Evolutionary conservation across 2,113 vertebrate genomes (phyloP), one percentile per base, ranked within the genome.

Genomic region (Pelecanoides urinatrix): DNA sequence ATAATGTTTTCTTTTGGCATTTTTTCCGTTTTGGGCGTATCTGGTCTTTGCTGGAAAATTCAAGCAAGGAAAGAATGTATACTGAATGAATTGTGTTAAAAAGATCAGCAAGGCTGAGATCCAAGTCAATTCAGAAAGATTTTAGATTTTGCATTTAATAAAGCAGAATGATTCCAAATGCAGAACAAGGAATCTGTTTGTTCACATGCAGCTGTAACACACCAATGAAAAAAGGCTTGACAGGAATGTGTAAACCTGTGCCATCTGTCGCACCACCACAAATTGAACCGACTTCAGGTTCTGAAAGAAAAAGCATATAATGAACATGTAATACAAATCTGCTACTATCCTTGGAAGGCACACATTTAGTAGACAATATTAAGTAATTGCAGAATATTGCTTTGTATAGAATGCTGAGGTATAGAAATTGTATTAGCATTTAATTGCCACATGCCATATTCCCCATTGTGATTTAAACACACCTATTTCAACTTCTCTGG

Each of bases 31-130:
- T 59, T n/a, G 55, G 58, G 52, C 0, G 0, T 66, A 26, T 32
- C n/a, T 42, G 20, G 11, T 36, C 30, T 68, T 74, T n/a, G 59
- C n/a, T 76, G 67, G 32, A 86, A 96, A 71, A 95, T 29, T 76
- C 50, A 95, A 90, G 18, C 4, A 7, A 68, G n/a, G 58, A 68
- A 85, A 90, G 47, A 88, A 86, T 4, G 10, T 18, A 42, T 52
- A 45, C 26, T 72, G 59, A 50, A 49, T 38, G 9, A 71, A 38
- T 29, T 29, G 36, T 6, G 32, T 40, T 93, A 8, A 75, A 68
- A 87, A 82, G 49, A 85, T 55, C 25, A 70, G 44, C 58, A 88
- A 47, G 49, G 36, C 17, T 2, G 10, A 79, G 71, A 75, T 45
- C 25, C 61, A 38, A 90, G 30, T 79, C 10, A 38, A 40, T 66